A percentile compares a stretch with the other conserved stretches of the same genome.
phyloP scores from a whole-genome alignment of 2,888 invertebrate species.

The Drosophila seclusa region DNA sequence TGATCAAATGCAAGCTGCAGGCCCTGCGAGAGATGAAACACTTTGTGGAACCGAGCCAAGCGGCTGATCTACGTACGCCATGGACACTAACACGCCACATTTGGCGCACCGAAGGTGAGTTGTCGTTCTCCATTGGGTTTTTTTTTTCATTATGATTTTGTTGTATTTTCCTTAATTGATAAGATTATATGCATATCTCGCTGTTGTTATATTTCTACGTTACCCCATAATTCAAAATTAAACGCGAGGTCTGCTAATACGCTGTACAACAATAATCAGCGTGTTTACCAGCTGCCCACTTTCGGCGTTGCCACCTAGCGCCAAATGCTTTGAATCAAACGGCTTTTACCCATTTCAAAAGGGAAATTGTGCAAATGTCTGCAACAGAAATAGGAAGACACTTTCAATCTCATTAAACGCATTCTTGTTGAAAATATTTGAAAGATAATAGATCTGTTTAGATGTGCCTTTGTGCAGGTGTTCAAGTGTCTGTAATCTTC shows the following conservation, averaged over 20 bases:
- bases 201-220: slow-evolving; percentile 26
- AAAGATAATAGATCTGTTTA: neutral
- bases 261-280: slow-evolving; percentile 22
- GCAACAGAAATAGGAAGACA: no score
- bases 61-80: slow-evolving; percentile 64
- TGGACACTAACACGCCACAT: slow-evolving; percentile 78
- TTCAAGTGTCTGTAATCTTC: neutral
- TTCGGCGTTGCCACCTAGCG: slow-evolving; percentile 40
- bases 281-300: slow-evolving; percentile 1
- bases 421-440: neutral
- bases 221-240: slow-evolving; percentile 56
- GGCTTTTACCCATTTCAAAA: neutral
- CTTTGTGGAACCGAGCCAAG: slow-evolving; percentile 56
- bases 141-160: slow-evolving; percentile 2
- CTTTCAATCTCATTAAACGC: neutral
- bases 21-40: slow-evolving; percentile 92
- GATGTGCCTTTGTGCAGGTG: neutral
- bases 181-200: slow-evolving; percentile 57
- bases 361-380: neutral
- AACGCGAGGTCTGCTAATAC: slow-evolving; percentile 30
- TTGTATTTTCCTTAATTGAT: slow-evolving; percentile 30
- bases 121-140: neutral
- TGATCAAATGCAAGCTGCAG: slow-evolving; percentile 98
- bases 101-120: slow-evolving; percentile 72
- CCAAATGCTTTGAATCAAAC: neutral